phyloP scores from a whole-genome alignment of 2,113 vertebrate species.

The Astur gentilis region DNA sequence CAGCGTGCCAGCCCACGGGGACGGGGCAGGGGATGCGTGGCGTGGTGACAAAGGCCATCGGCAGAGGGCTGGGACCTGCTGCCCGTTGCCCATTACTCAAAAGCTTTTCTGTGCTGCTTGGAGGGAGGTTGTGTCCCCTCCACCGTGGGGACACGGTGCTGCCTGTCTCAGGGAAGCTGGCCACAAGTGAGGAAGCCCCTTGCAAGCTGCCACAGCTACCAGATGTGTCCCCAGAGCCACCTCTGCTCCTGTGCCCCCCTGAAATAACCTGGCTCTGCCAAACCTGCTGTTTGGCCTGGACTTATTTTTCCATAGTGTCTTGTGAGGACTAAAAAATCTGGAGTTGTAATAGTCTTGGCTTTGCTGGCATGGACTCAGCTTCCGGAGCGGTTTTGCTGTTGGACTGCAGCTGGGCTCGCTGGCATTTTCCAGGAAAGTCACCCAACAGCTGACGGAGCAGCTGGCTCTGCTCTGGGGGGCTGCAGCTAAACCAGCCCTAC shows the following conservation, averaged over 20 bases:
- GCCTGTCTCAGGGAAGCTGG: not conserved
- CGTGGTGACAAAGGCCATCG: not conserved
- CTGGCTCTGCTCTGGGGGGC: not conserved
- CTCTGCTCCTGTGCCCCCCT: not conserved
- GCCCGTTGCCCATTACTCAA: not conserved
- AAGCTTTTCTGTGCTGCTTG: not conserved
- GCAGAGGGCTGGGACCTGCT: not conserved
- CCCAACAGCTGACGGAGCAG: not conserved
- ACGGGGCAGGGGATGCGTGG: not conserved
- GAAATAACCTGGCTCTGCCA: not conserved
- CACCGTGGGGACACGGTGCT: fast-evolving
- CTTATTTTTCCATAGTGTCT: not conserved
- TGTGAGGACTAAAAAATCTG: not conserved
- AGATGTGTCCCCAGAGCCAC: fast-evolving
- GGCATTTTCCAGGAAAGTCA: not conserved
- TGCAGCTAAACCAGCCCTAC: not conserved
- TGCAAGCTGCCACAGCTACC: not conserved
- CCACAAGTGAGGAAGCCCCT: not conserved
- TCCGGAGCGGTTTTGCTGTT: not conserved
- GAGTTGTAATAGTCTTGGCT: not conserved
- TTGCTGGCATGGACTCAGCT: not conserved
- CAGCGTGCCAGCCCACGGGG: fast-evolving
- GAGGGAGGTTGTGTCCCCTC: not conserved
- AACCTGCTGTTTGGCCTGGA: not conserved
- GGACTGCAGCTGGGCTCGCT: not conserved